Percentiles rank a stretch among this genome's conserved stretches.
These are phyloP conservation scores for Leucozona laternaria DNA, from an alignment of 2,888 invertebrate species.

Conservation along the genomic window DNA sequence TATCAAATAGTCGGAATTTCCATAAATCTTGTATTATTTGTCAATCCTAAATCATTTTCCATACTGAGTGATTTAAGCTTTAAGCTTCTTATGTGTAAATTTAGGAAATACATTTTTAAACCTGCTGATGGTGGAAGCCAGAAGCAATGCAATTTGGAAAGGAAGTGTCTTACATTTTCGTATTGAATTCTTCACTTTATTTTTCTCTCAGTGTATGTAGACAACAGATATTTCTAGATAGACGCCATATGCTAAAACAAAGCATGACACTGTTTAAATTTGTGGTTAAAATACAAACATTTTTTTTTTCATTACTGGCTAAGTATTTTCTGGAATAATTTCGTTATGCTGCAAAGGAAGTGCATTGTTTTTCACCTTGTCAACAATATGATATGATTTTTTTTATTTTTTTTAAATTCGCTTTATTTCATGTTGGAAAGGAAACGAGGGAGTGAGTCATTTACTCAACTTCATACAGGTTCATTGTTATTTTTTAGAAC, in stretches of 20 bases:
- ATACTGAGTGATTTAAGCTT: neutral
- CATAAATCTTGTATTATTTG: neutral
- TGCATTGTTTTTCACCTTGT: constrained; percentile 60
- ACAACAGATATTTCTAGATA: constrained; percentile 1
- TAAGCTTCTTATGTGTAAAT: no score
- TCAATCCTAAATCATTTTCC: neutral
- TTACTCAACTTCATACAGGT: constrained; percentile 9
- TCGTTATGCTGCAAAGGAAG: constrained; percentile 72
- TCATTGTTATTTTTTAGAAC: constrained; percentile 35
- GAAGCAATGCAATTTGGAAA: no score
- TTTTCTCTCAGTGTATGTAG: neutral
- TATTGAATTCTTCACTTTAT: neutral
- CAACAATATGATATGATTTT: constrained; percentile 29
- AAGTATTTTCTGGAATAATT: constrained; percentile 67
- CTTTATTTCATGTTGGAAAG: constrained; percentile 31
- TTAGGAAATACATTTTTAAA: no score
- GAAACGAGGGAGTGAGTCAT: constrained; percentile 65
- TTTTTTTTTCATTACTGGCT: constrained; percentile 40
- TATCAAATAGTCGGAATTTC: neutral
- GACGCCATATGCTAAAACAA: constrained; percentile 57
- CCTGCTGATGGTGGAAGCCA: no score
- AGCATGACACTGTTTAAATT: constrained; percentile 60
- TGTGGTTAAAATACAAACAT: constrained; percentile 45
- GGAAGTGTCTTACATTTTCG: no score
- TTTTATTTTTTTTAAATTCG: neutral